phyloP scores from a whole-genome alignment of 64 coral and sea anemone genomes.

The Acropora yongei region DNA sequence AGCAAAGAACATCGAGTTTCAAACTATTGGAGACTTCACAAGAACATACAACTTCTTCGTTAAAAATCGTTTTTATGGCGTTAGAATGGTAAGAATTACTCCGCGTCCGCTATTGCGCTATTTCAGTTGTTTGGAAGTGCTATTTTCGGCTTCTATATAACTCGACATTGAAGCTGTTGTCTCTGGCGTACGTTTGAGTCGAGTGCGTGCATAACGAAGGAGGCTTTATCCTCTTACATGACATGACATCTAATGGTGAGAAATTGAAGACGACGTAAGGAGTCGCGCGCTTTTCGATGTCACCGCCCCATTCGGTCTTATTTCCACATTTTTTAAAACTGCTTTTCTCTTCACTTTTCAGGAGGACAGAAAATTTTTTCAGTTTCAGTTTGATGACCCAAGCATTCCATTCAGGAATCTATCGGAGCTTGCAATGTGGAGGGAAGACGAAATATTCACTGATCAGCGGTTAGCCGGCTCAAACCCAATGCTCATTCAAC shows the following conservation, averaged over 20 bases:
- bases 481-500: constrained; percentile 66
- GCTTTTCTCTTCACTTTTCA: not conserved
- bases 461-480: constrained; percentile 68
- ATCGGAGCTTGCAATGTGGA: constrained; percentile 47
- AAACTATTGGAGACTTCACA: constrained; percentile 5
- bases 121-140: not conserved
- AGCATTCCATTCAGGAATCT: constrained; percentile 54
- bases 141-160: too few species aligned
- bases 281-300: not conserved
- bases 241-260: too few species aligned
- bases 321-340: not conserved
- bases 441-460: constrained; percentile 58
- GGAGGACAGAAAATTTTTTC: constrained; percentile 59
- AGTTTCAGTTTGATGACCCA: constrained; percentile 52
- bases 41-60: constrained; percentile 45
- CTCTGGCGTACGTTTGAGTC: too few species aligned
- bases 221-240: too few species aligned
- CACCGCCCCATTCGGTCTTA: not conserved
- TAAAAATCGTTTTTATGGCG: not conserved
- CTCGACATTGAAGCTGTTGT: too few species aligned
- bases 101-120: not conserved
- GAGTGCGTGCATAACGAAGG: too few species aligned
- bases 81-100: not conserved
- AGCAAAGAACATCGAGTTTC: not conserved
- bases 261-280: too few species aligned